A percentile compares a stretch with the other conserved stretches of the same genome.
phyloP scores from a whole-genome alignment of 2,888 invertebrate species.

The Oxycera nigricornis region DNA sequence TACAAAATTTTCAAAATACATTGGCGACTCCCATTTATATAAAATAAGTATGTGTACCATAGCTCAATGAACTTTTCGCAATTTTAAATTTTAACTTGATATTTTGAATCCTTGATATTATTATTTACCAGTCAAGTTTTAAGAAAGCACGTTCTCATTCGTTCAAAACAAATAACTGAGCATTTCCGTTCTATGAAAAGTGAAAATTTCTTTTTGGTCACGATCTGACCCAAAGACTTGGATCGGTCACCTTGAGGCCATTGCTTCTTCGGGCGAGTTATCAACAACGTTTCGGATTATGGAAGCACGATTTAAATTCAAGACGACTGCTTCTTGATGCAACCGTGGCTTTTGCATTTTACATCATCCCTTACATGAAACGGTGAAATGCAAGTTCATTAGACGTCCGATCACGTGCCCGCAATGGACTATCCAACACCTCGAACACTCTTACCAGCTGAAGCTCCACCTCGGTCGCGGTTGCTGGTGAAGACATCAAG shows the following conservation, averaged over 20 bases:
- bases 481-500: not conserved
- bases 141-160: too few relatives aligned
- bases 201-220: slow-evolving; percentile 4
- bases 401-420: slow-evolving; percentile 1
- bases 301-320: slow-evolving; percentile 21
- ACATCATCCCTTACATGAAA: slow-evolving; percentile 37
- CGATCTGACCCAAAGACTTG: not conserved
- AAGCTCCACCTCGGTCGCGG: not conserved
- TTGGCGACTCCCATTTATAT: too few relatives aligned
- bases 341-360: slow-evolving; percentile 14
- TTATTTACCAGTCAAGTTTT: too few relatives aligned
- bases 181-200: not conserved
- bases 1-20: too few relatives aligned
- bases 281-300: not conserved
- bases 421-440: slow-evolving; percentile 7
- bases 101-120: too few relatives aligned
- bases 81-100: too few relatives aligned
- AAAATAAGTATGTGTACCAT: too few relatives aligned
- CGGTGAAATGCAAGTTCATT: slow-evolving; percentile 27
- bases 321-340: slow-evolving; percentile 4
- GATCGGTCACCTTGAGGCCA: not conserved
- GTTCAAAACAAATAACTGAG: too few relatives aligned
- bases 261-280: not conserved
- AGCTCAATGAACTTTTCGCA: too few relatives aligned
- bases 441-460: not conserved